These are phyloP conservation scores for Scaptomyza flava DNA, from an alignment of 2,888 invertebrate genomes.

Conservation along the genomic window DNA sequence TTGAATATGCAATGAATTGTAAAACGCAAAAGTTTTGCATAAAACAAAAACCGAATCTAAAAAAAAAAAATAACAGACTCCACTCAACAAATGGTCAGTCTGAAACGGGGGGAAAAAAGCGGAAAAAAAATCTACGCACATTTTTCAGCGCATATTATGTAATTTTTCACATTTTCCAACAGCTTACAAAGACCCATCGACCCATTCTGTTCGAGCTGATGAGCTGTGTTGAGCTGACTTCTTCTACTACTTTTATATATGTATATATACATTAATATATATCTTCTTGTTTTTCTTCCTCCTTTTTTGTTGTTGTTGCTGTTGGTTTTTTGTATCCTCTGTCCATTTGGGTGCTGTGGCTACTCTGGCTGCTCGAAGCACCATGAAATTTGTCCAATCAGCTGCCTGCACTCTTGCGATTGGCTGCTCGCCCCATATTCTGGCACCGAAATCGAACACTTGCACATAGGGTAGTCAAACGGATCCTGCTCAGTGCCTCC, in stretches of 20 bases:
- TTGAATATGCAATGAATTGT: slow-evolving; percentile 81
- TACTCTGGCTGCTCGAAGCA: slow-evolving; percentile 42
- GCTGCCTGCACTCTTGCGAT: slow-evolving; percentile 75
- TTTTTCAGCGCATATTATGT: slow-evolving; percentile 78
- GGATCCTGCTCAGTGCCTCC: slow-evolving; percentile 28
- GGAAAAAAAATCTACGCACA: slow-evolving; percentile 74
- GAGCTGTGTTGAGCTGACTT: slow-evolving; percentile 22
- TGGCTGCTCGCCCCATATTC: slow-evolving; percentile 62
- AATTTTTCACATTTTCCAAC: slow-evolving; percentile 71
- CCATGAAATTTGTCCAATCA: slow-evolving; percentile 77
- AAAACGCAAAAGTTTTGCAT: slow-evolving; percentile 78
- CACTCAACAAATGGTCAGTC: slow-evolving; percentile 54
- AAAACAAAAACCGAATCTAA: slow-evolving; percentile 50
- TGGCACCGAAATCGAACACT: slow-evolving; percentile 81
- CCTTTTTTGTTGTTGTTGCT: not conserved
- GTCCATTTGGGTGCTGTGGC: slow-evolving; percentile 24
- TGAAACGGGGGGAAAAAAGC: slow-evolving; percentile 47
- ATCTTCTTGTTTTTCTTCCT: slow-evolving; percentile 7
- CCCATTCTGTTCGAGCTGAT: slow-evolving; percentile 30
- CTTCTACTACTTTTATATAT: slow-evolving; percentile 6
- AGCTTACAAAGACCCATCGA: slow-evolving; percentile 40
- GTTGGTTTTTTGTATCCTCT: not conserved
- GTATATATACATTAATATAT: slow-evolving; percentile 2
- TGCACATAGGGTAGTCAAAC: slow-evolving; percentile 46
- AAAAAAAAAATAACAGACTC: slow-evolving; percentile 26